Base-by-base conservation (phyloP, 1,140 invertebrate genomes). In the Nasonia longicornis region DNA sequence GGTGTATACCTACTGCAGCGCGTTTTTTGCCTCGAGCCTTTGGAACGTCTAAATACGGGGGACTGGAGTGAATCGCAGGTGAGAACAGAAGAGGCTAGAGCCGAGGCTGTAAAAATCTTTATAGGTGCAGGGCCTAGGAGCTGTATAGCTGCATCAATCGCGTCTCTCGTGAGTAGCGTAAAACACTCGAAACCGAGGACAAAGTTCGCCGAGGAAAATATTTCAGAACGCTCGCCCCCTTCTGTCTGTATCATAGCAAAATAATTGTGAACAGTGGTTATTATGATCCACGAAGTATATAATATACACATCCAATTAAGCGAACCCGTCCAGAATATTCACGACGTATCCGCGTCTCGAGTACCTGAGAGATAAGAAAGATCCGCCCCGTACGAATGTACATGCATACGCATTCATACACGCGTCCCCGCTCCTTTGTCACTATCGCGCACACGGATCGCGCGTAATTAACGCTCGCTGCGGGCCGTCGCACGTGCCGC, bases 371-470 rank as follows among this genome's bases (percentile, higher is more conserved):
- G 52, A 58, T 58, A 58, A 58, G 20, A n/a, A 58, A 58, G 52
- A 58, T 58, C 52, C 6, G 6, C 52, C 52, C 69, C 14, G 26
- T 1, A 29, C 67, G 67, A 70, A 20, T 70, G 16, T 16, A 16
- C 6, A 3, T 10, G 6, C 22, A 4, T 20, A 22, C 2, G 63
- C n/a, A 22, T 29, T 12, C 2, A n/a, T 42, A 48, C 45, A 16
- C 52, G 7, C 20, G 20, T 52, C 52, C 52, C 52, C 20, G 52
- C n/a, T 58, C 52, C 52, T 58, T 58, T 35, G 75, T 42, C 73
- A 12, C 16, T 73, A 81, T 81, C 79, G 45, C 20, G 31, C 79
- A 81, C 79, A 73, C 74, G 79, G 79, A 81, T 81, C 79, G 20
- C 11, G 14, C 64, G 73, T 35, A 75, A 81, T 81, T 81, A 81